Evolutionary conservation across 2,113 vertebrate species (phyloP).

Genomic region (Oryzias woworae): DNA sequence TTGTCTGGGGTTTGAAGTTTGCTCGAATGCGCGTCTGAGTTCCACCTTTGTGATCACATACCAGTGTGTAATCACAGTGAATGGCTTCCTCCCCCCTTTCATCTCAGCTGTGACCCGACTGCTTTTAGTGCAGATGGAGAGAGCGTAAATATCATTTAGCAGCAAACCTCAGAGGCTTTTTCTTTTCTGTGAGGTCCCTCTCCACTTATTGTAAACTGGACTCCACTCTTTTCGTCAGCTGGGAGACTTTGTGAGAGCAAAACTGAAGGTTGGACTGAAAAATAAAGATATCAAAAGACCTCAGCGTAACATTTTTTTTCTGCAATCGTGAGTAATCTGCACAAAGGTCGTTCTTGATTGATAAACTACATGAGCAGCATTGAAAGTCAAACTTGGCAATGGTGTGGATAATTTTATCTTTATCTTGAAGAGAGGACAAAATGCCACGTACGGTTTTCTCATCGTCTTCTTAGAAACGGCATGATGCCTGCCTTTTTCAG

Average conservation of each 20-base stretch:
- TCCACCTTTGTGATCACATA: slow-evolving; percentile 3
- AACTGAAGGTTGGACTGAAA: background rate
- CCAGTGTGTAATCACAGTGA: slow-evolving; percentile 12
- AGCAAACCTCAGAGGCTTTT: background rate
- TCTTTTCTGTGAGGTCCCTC: background rate
- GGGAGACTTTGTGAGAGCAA: background rate
- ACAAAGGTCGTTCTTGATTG: slow-evolving; percentile 1
- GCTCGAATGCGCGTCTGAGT: background rate
- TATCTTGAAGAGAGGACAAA: slow-evolving; percentile 4
- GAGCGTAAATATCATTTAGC: background rate
- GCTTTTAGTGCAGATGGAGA: background rate
- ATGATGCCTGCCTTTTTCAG: no score
- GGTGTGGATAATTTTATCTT: slow-evolving; percentile 8
- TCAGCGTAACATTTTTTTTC: background rate
- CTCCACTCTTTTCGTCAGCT: background rate
- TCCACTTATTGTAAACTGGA: background rate
- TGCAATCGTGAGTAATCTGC: slow-evolving; percentile 12
- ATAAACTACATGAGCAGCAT: background rate
- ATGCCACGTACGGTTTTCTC: background rate
- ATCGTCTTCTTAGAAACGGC: background rate
- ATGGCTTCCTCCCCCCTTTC: background rate
- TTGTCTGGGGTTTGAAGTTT: slow-evolving; percentile 18
- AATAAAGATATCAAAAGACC: background rate
- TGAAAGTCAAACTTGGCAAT: background rate
- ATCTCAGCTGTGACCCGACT: background rate